A percentile compares a stretch with the other conserved stretches of the same genome.
Conservation (phyloP, 2,113 vertebrate genomes). For the Channa argus region DNA sequence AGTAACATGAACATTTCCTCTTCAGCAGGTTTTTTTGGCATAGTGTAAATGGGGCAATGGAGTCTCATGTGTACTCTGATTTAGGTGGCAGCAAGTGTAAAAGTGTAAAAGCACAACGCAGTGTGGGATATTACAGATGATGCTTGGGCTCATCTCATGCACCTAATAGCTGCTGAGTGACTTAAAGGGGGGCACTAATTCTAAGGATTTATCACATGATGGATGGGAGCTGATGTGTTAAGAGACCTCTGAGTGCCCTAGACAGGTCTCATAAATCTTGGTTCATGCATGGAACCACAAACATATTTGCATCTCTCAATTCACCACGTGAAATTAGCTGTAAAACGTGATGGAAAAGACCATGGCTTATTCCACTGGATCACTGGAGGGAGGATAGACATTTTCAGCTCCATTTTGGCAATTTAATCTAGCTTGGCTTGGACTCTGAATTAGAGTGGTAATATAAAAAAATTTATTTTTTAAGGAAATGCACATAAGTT, state of each 20-base stretch:
- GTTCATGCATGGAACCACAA: constrained; percentile 72
- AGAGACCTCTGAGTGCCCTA: constrained; percentile 63
- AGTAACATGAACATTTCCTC: neutral
- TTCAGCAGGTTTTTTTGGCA: constrained; percentile 27
- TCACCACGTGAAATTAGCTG: constrained; percentile 63
- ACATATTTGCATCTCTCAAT: constrained; percentile 72
- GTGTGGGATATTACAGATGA: constrained; percentile 12
- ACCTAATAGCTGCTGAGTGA: constrained; percentile 66
- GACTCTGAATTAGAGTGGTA: constrained; percentile 39
- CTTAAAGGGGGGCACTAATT: constrained; percentile 68
- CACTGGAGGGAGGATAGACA: constrained; percentile 42
- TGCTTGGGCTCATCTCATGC: constrained; percentile 50
- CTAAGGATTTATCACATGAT: constrained; percentile 70
- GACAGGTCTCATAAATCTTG: constrained; percentile 75
- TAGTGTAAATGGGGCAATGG: constrained; percentile 1
- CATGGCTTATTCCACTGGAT: constrained; percentile 53
- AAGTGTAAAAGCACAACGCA: constrained; percentile 10
- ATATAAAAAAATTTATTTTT: constrained; percentile 50
- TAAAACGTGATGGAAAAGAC: constrained; percentile 65
- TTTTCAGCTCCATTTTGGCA: constrained; percentile 59
- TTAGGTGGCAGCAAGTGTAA: constrained; percentile 26
- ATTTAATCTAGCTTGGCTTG: constrained; percentile 54
- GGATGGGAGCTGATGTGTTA: constrained; percentile 66
- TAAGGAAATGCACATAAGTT: constrained; percentile 26
- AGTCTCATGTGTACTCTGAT: constrained; percentile 26